Evolutionary conservation across 1,140 invertebrate species (phyloP).

Genomic region (Drosophila tani): DNA sequence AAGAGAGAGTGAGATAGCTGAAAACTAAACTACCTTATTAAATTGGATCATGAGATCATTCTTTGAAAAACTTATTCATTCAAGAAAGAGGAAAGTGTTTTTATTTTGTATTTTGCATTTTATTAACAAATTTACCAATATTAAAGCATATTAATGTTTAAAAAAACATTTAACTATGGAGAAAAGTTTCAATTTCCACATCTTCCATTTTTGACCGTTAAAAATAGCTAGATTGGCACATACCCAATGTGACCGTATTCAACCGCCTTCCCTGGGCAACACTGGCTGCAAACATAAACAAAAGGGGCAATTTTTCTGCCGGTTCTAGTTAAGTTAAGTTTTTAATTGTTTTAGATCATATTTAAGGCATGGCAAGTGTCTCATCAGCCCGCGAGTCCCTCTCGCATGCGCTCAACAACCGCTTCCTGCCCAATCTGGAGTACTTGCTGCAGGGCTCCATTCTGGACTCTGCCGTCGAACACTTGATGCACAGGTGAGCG

Average conservation of each 20-base stretch:
- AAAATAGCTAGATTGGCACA: background rate
- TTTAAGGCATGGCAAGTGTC: slow-evolving; percentile 40
- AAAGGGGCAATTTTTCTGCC: background rate
- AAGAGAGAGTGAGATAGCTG: no score
- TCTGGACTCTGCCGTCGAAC: slow-evolving; percentile 95
- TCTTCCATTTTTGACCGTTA: no score
- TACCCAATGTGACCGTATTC: background rate
- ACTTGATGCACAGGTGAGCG: slow-evolving; percentile 91
- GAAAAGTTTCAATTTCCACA: no score
- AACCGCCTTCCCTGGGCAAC: background rate
- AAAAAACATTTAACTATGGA: no score
- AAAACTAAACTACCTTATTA: no score
- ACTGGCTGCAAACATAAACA: slow-evolving; percentile 10
- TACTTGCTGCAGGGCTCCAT: slow-evolving; percentile 96
- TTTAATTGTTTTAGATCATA: background rate
- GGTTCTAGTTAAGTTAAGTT: background rate
- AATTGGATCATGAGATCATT: no score
- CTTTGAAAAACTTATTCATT: no score
- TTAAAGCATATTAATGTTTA: no score
- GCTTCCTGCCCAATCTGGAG: slow-evolving; percentile 95
- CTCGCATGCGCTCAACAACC: slow-evolving; percentile 91
- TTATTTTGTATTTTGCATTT: no score
- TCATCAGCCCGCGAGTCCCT: slow-evolving; percentile 91
- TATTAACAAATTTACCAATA: no score
- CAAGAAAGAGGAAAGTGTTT: no score